These are phyloP conservation scores for Staurois parvus DNA, from an alignment of 2,797 vertebrate genomes.

Conservation along the genomic window DNA sequence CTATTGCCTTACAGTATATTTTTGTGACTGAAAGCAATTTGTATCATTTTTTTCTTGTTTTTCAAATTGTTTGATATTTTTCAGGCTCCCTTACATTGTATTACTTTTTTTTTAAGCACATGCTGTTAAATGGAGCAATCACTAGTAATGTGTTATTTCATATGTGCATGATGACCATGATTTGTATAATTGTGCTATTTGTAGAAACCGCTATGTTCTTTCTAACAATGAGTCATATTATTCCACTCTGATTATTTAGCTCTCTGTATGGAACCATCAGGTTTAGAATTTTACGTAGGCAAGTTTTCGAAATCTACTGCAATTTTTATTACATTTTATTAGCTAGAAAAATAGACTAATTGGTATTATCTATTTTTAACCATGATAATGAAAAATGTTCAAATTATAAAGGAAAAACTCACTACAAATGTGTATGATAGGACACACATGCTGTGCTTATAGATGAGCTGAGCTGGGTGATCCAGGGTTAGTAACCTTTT, in stretches of 20 bases:
- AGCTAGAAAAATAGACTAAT: neutral
- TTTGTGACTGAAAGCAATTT: neutral
- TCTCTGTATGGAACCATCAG: slow-evolving; percentile 3
- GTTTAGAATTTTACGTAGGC: neutral
- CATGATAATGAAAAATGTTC: neutral
- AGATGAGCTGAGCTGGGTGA: no score
- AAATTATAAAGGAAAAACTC: neutral
- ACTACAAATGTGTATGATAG: no score
- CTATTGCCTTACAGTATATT: neutral
- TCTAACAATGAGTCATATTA: slow-evolving; percentile 19
- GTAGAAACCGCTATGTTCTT: slow-evolving; percentile 11
- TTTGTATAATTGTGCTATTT: slow-evolving; percentile 26
- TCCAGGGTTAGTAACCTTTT: no score
- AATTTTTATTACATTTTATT: slow-evolving; percentile 8
- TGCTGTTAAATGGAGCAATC: slow-evolving; percentile 5
- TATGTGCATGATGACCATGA: slow-evolving; percentile 1
- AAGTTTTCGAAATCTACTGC: neutral
- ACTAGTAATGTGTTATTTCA: slow-evolving; percentile 3
- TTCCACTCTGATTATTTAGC: neutral
- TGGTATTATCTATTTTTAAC: neutral
- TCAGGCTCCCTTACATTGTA: neutral
- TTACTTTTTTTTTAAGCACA: neutral
- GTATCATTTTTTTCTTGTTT: neutral
- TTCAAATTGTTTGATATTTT: neutral
- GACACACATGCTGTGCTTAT: no score